Base-by-base conservation (phyloP, 2,888 invertebrate species). In the Dryocosmus kuriphilus region DNA sequence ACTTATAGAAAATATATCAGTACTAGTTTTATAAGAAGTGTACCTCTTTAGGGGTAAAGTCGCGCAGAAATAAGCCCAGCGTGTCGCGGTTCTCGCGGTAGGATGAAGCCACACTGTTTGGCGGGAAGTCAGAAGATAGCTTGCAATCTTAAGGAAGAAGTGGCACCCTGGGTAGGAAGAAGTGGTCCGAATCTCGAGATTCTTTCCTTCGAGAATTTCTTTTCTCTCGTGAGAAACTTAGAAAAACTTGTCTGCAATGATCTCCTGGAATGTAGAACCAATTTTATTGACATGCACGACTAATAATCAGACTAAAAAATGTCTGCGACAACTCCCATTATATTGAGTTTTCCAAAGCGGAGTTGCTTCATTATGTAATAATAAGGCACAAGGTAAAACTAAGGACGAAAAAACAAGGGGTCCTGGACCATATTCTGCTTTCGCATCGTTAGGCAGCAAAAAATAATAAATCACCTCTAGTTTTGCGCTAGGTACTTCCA, bases 391-490 rank as follows among this genome's bases (percentile, higher is more conserved):
- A n/a, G n/a, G 8, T n/a, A 51, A n/a, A 51, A 51, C 8, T 51
- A 24, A 11, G 24, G 24, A 24, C 24, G 61, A 65, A 65, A 63
- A 67, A 27, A 27, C 67, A 30, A 16, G 51, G 46, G 46, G 19
- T 41, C 76, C 74, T 76, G 78, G 55, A 71, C 84, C 88, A 88
- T 90, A 89, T 89, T 90, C 88, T 85, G 83, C 85, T 84, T 85
- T 87, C 88, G 89, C 88, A 85, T 90, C 90, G 90, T 90, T 90
- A 90, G 87, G 89, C 89, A 87, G 87, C 83, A 88, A 88, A 88
- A 88, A 88, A 89, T 86, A 87, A 90, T 90, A 90, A 90, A 90
- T 90, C 88, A 88, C 85, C 84, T 81, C 85, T 77, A 77, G 76
- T 71, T 79, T 77, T 60, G 80, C 82, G 77, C 81, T 77, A 77